Evolutionary conservation across 1,140 invertebrate species (phyloP).

Genomic region (Macrotrachela quadricornifera): DNA sequence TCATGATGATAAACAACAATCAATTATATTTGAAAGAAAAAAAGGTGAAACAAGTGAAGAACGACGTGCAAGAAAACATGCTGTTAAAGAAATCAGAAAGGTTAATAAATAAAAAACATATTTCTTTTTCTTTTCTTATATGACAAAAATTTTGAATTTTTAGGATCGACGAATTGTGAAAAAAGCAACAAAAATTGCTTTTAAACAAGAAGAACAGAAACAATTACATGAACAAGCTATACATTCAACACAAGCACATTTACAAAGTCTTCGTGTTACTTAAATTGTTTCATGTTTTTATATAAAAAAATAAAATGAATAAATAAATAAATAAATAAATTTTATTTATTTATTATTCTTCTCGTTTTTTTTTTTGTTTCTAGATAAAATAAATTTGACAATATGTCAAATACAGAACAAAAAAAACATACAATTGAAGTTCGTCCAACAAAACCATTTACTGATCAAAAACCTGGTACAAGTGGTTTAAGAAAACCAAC

Average conservation of each 20-base stretch:
- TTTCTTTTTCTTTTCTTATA: not conserved
- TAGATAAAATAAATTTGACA: too few species aligned
- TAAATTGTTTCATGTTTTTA: too few species aligned
- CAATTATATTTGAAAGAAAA: slow-evolving; percentile 29
- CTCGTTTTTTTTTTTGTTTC: too few species aligned
- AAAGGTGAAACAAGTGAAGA: slow-evolving; percentile 63
- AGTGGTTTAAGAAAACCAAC: slow-evolving; percentile 82
- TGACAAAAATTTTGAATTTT: slow-evolving; percentile 12
- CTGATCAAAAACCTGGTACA: slow-evolving; percentile 89
- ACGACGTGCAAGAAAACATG: slow-evolving; percentile 51
- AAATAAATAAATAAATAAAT: too few species aligned
- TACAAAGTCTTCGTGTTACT: too few species aligned
- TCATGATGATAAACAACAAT: slow-evolving; percentile 1
- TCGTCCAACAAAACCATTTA: slow-evolving; percentile 32
- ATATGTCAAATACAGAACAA: too few species aligned
- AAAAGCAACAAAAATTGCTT: slow-evolving; percentile 59
- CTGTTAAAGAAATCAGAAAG: slow-evolving; percentile 56
- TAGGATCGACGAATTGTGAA: slow-evolving; percentile 59
- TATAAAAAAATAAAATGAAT: too few species aligned
- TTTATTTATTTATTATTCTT: too few species aligned
- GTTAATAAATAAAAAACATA: slow-evolving; percentile 19
- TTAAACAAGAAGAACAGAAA: slow-evolving; percentile 47
- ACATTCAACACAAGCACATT: too few species aligned
- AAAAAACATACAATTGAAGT: not conserved
- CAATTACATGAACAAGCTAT: too few species aligned